Conservation (phyloP, 2,888 invertebrate genomes). For the Chydorus sphaericus region DNA sequence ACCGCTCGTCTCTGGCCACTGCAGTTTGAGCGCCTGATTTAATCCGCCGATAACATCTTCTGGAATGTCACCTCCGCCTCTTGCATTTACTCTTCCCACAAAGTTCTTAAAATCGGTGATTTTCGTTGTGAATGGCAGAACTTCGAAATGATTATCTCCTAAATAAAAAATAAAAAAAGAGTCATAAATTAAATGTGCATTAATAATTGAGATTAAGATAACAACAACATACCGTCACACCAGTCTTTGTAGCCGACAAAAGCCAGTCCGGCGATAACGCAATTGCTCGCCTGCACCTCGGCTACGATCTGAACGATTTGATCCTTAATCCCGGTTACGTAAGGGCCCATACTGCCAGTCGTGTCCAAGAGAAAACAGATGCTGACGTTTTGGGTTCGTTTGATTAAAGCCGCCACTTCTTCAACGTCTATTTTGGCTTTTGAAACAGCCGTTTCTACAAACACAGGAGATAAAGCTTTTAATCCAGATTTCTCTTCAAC, state of each 20-base stretch:
- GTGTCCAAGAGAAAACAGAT: not conserved
- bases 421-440: not conserved
- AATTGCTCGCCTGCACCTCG: not conserved
- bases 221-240: not conserved
- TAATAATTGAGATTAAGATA: no score
- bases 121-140: not conserved
- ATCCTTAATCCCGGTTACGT: not conserved
- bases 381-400: not conserved
- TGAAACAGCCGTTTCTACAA: not conserved
- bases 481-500: not conserved
- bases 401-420: not conserved
- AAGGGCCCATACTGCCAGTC: not conserved
- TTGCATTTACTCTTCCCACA: not conserved
- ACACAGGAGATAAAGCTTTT: not conserved
- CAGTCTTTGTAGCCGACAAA: constrained; percentile 1
- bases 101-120: not conserved
- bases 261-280: not conserved
- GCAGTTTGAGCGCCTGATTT: not conserved
- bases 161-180: not conserved
- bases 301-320: not conserved
- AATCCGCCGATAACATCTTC: not conserved
- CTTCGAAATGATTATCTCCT: not conserved
- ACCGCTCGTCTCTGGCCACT: not conserved
- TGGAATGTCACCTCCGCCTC: not conserved
- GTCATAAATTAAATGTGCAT: not conserved